Percentiles rank a stretch among this genome's conserved stretches.
Evolutionary conservation across 2,797 vertebrate genomes (phyloP).

Genomic region (Microctenopoma steveboyesi): DNA sequence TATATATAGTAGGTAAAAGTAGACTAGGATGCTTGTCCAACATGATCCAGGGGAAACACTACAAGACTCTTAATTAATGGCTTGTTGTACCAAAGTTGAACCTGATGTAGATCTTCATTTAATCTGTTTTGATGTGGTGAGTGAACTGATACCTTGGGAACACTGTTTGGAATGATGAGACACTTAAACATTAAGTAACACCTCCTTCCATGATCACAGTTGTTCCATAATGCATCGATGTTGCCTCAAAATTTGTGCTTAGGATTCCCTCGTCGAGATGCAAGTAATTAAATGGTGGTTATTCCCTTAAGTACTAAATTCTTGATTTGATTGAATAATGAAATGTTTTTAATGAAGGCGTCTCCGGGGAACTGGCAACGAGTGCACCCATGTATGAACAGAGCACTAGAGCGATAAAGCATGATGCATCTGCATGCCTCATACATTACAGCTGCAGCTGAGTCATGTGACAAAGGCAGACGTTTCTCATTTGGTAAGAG

Average conservation of each 20-base stretch:
- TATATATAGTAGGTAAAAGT: not conserved
- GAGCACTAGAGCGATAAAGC: slow-evolving; percentile 5
- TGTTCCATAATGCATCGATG: slow-evolving; percentile 18
- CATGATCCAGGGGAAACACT: not conserved
- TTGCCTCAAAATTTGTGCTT: slow-evolving; percentile 33
- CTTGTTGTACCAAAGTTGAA: not conserved
- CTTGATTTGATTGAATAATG: slow-evolving; percentile 57
- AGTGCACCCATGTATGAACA: slow-evolving; percentile 30
- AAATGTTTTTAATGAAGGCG: slow-evolving; percentile 56
- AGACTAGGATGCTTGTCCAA: not conserved
- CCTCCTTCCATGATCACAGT: slow-evolving; percentile 19
- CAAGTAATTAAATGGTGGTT: slow-evolving; percentile 49
- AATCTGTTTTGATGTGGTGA: not conserved
- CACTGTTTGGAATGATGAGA: not conserved
- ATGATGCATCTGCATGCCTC: slow-evolving; percentile 25
- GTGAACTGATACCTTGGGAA: not conserved
- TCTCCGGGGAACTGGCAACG: slow-evolving; percentile 32
- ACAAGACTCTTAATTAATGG: not conserved
- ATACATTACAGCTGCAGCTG: not conserved
- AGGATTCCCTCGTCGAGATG: slow-evolving; percentile 31
- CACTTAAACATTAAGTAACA: slow-evolving; percentile 12
- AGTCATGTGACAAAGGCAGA: not conserved
- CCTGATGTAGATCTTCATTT: not conserved
- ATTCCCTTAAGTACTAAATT: slow-evolving; percentile 46
- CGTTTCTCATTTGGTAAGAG: not conserved